These are phyloP conservation scores for Lithophane socia DNA, from an alignment of 2,888 invertebrate species.

Conservation along the genomic window DNA sequence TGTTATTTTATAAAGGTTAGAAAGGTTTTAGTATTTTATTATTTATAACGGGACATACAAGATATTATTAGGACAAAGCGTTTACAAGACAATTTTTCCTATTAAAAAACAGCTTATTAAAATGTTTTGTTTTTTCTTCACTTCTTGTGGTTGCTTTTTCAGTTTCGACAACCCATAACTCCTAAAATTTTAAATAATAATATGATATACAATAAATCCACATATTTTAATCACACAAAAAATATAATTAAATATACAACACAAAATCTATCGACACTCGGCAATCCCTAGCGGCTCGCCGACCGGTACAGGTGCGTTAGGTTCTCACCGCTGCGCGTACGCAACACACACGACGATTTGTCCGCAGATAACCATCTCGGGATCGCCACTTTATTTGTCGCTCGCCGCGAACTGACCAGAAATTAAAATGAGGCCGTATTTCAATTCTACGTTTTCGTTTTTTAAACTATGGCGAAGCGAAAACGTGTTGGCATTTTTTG, in stretches of 20 bases:
- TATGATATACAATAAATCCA: background rate
- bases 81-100: background rate
- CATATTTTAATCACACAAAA: background rate
- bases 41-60: background rate
- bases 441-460: slow-evolving; percentile 59
- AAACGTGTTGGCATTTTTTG: slow-evolving; percentile 26
- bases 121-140: background rate
- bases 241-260: background rate
- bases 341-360: slow-evolving; percentile 82
- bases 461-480: slow-evolving; percentile 46
- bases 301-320: slow-evolving; percentile 88
- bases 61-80: background rate
- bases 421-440: slow-evolving; percentile 63
- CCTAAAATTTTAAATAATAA: background rate
- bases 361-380: slow-evolving; percentile 79
- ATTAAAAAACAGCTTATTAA: background rate
- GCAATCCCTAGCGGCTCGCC: slow-evolving; percentile 78
- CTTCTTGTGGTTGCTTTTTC: background rate
- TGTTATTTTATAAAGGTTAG: background rate
- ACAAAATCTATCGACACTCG: slow-evolving; percentile 48
- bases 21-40: background rate
- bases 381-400: slow-evolving; percentile 80
- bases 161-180: background rate
- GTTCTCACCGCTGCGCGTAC: slow-evolving; percentile 83
- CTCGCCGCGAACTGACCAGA: slow-evolving; percentile 64